Percentiles rank a stretch among this genome's conserved stretches.
Conservation (phyloP, 2,113 vertebrate species). For the Dromaius novaehollandiae region DNA sequence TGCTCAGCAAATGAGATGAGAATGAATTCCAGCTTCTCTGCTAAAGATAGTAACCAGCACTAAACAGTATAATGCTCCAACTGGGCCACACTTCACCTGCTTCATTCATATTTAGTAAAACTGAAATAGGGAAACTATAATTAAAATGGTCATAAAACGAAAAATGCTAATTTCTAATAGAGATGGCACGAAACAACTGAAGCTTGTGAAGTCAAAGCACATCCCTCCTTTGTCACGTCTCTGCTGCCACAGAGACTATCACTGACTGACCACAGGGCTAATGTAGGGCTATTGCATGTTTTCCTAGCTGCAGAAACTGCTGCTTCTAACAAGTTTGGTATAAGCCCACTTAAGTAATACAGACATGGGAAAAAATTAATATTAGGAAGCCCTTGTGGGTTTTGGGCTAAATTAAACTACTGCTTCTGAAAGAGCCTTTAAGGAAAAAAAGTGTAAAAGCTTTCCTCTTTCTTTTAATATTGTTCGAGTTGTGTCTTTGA, state of each 20-base stretch:
- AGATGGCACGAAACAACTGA: conserved; percentile 19
- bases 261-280: neutral
- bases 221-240: neutral
- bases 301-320: neutral
- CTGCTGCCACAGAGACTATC: neutral
- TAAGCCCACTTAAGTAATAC: neutral
- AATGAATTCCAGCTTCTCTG: conserved; percentile 90
- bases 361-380: neutral
- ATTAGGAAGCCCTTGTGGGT: neutral
- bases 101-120: conserved; percentile 74
- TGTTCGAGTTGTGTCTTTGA: neutral
- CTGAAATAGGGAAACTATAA: conserved; percentile 59
- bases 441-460: neutral
- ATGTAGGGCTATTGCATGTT: neutral
- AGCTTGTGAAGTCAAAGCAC: conserved; percentile 33
- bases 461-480: neutral
- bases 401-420: neutral
- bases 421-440: neutral
- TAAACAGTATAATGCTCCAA: conserved; percentile 57
- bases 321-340: neutral
- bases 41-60: conserved; percentile 86
- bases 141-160: conserved; percentile 60
- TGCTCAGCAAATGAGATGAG: conserved; percentile 90
- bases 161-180: conserved; percentile 26
- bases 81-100: conserved; percentile 67